Evolutionary conservation across 2,888 invertebrate species (phyloP), one percentile per base, ranked within the genome.

Genomic region (Drosophila kambysellisi): DNA sequence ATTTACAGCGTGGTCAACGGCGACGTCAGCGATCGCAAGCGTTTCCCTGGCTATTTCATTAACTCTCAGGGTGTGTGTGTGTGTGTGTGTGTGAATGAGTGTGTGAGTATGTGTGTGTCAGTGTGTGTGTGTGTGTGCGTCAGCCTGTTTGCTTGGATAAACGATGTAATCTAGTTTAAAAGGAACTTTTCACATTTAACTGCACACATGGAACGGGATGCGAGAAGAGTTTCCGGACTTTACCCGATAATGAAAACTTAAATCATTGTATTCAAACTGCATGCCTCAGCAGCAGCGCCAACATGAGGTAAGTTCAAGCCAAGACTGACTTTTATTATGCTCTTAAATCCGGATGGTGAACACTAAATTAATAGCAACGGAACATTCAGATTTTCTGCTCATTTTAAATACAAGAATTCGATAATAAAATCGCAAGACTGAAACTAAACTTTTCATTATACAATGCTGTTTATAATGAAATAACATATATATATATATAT

Each of bases 161-260:
- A 86, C 87, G 84, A 75, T 74, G 90, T 86, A 88, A 88, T 88
- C 87, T 84, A 74, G 80, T 80, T 75, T 84, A 88, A 88, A 90
- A 90, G 89, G 80, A 90, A 88, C 89, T 88, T 90, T 87, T 80
- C 79, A 79, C 89, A 87, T 90, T 90, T 90, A 88, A 87, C 89
- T 83, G 87, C 83, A 70, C 82, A 76, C 73, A 82, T 70, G 69
- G 75, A 71, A 30, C 58, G 39, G 53, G 25, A 25, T 3, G 25
- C 2, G 25, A 33, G 30, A 54, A 52, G 53, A 67, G 67, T 62
- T 70, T 56, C 39, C 66, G 59, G 66, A 67, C 71, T 69, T 59
- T 39, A 69, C 69, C 41, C 86, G 79, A 89, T 90, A 90, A 90
- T 90, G 89, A 88, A 88, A 90, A 83, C 83, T 90, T 90, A 82